Evolutionary conservation across 2,888 invertebrate species (phyloP).

Genomic region (Caenorhabditis sp.): DNA sequence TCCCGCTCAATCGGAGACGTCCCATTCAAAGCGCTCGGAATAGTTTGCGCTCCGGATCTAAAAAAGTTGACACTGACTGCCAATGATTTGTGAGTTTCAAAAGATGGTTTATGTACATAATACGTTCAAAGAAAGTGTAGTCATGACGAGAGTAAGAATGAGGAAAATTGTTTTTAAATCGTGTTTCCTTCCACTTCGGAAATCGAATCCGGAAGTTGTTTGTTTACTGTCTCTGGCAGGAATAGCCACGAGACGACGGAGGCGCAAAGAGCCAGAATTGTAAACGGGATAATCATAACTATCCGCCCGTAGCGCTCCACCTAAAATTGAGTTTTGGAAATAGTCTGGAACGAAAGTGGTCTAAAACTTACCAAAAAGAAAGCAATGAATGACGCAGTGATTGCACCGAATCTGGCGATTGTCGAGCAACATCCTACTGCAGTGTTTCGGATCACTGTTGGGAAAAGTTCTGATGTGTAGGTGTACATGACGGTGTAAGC

Average conservation of each 20-base stretch:
- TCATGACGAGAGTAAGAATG: conserved; percentile 39
- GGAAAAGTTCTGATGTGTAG: conserved; percentile 90
- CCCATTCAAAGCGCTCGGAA: conserved; percentile 81
- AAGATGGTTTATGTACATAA: conserved; percentile 17
- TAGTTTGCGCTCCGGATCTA: conserved; percentile 81
- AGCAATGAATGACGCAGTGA: conserved; percentile 88
- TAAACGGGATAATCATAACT: conserved; percentile 75
- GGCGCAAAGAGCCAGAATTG: conserved; percentile 68
- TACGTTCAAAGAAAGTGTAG: conserved; percentile 11
- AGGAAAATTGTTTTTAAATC: conserved; percentile 38
- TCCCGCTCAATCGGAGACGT: conserved; percentile 82
- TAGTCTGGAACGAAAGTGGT: too few relatives aligned
- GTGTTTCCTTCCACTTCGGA: conserved; percentile 67
- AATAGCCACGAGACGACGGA: conserved; percentile 68
- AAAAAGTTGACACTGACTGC: conserved; percentile 81
- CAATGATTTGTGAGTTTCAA: conserved; percentile 80
- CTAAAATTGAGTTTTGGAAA: conserved; percentile 49
- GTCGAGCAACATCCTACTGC: conserved; percentile 90
- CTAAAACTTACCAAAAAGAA: conserved; percentile 74
- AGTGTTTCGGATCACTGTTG: conserved; percentile 89
- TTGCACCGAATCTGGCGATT: conserved; percentile 89
- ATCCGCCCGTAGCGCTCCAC: conserved; percentile 71
- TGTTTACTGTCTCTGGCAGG: conserved; percentile 77
- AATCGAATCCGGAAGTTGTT: conserved; percentile 74
- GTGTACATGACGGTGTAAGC: conserved; percentile 90